Evolutionary conservation across 2,888 invertebrate genomes (phyloP), one percentile per base, ranked within the genome.

Genomic region (Lepidochitona cinerea): DNA sequence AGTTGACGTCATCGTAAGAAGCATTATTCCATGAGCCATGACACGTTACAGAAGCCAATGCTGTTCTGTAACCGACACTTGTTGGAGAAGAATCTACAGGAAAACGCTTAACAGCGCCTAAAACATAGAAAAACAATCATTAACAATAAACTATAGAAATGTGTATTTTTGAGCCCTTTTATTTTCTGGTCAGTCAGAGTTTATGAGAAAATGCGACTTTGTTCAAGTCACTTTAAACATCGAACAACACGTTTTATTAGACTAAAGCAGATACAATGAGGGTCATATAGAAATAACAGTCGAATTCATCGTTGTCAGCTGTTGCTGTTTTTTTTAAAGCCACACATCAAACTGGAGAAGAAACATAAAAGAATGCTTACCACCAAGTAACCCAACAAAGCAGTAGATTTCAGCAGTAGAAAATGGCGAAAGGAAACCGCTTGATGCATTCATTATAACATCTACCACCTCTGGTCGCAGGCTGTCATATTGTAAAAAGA

Each of bases 361-460:
- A n/a, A n/a, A n/a, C n/a, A 14, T 18, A 66, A 12, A 26, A 12
- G 7, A 2, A 1, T 41, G 18, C 37, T 49, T 70, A 79, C 79
- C 79, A 72, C 79, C 79, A 0, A 79, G 26, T 29, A 76, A 41
- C 0, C 71, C 70, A 18, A 70, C 70, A 6, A 76, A 78, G 32
- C 74, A 68, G 23, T 65, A n/a, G 0, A 68, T 23, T 5, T 36
- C 35, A 18, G 66, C 18, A 1, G 68, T 23, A 23, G 35, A 53
- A 6, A 53, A 4, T 18, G 68, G 54, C 12, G 73, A 68, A 29
- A 69, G 37, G 6, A 59, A 36, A 37, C 54, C 54, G 9, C 41
- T 23, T 0, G 54, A 49, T 26, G 23, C 69, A 12, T 68, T 68
- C 9, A 71, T 37, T n/a, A 54, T 66, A 6, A 69, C 67, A 23